Evolutionary conservation across 2,888 invertebrate genomes (phyloP).

Genomic region (Idaea dimidiata): DNA sequence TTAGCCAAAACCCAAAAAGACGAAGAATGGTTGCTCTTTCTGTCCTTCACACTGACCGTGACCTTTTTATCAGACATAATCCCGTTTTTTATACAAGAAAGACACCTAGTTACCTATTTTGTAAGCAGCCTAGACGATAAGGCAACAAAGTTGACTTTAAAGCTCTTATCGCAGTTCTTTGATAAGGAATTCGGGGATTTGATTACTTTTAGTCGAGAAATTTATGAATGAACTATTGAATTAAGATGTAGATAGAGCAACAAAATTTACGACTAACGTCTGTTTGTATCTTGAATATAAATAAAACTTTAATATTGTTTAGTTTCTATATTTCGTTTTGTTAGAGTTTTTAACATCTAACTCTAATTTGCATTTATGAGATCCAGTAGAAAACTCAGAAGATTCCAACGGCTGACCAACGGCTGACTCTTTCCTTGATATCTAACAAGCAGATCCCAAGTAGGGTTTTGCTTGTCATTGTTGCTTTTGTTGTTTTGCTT

Average conservation of each 20-base stretch:
- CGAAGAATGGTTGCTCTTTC: constrained; percentile 1
- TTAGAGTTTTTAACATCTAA: no score
- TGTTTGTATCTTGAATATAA: neutral
- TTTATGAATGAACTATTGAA: neutral
- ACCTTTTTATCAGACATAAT: constrained; percentile 32
- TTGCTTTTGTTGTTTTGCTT: no score
- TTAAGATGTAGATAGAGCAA: neutral
- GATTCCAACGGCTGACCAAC: no score
- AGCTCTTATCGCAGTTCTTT: constrained; percentile 7
- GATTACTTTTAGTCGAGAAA: neutral
- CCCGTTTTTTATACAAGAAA: constrained; percentile 14
- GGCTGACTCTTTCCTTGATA: no score
- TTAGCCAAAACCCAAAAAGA: no score
- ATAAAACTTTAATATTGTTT: neutral
- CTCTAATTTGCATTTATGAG: no score
- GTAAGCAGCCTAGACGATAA: constrained; percentile 4
- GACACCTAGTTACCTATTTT: constrained; percentile 22
- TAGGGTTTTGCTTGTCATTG: no score
- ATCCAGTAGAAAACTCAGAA: no score
- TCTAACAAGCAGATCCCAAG: no score
- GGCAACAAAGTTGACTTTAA: constrained; percentile 5
- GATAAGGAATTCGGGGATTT: constrained; percentile 21
- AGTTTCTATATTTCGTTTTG: neutral
- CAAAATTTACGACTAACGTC: neutral
- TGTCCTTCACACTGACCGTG: constrained; percentile 31